Evolutionary conservation across 2,797 vertebrate species (phyloP).

Genomic region (Poecilia gillii): DNA sequence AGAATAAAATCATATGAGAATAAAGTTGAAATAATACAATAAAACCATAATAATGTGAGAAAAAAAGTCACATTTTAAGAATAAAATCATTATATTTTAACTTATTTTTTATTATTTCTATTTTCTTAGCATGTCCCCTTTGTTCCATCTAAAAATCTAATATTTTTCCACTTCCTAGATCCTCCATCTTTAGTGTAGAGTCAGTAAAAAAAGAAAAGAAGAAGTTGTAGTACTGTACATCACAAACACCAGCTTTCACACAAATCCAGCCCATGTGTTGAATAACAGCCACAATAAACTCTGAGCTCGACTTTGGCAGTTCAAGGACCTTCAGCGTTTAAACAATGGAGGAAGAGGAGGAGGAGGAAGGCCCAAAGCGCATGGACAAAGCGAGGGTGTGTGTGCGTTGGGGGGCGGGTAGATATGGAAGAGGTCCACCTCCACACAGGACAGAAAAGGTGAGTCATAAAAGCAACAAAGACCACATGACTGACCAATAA

Average conservation of each 20-base stretch:
- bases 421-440: slow-evolving; percentile 24
- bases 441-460: slow-evolving; percentile 16
- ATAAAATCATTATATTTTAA: no score
- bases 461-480: slow-evolving; percentile 41
- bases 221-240: slow-evolving; percentile 27
- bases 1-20: no score
- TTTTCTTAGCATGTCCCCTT: no score
- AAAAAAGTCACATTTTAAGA: no score
- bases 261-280: slow-evolving; percentile 11
- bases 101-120: no score
- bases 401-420: neutral
- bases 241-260: slow-evolving; percentile 4
- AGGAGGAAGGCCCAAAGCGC: neutral
- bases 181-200: neutral
- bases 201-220: neutral
- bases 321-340: slow-evolving; percentile 67
- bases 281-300: slow-evolving; percentile 41
- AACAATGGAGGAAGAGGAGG: slow-evolving; percentile 3
- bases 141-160: neutral
- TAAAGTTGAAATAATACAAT: no score
- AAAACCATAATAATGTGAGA: no score
- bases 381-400: slow-evolving; percentile 17
- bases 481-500: slow-evolving; percentile 31
- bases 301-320: slow-evolving; percentile 42
- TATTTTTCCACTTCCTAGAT: neutral